phyloP scores from a whole-genome alignment of 2,113 vertebrate genomes.

The Anser cygnoides region DNA sequence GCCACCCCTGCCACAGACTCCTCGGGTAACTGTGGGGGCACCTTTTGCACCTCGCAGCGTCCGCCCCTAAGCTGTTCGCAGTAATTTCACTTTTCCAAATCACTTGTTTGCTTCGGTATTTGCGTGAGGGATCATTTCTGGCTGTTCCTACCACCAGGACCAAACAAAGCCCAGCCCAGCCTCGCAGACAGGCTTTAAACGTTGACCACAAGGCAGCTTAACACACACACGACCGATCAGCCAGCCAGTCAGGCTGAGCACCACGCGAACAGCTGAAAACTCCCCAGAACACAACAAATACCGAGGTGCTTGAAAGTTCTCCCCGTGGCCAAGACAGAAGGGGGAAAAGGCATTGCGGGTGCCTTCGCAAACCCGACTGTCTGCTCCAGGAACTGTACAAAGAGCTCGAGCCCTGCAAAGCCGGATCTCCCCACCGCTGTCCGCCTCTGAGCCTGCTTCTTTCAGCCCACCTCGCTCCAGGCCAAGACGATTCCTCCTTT shows the following conservation, averaged over 20 bases:
- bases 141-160: background rate
- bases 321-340: background rate
- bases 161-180: background rate
- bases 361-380: background rate
- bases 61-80: background rate
- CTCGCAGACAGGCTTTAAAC: background rate
- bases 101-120: background rate
- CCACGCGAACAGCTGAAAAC: background rate
- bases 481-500: background rate
- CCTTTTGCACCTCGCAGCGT: background rate
- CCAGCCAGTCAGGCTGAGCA: background rate
- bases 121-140: background rate
- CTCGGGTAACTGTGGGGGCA: background rate
- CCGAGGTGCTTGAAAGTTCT: background rate
- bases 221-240: background rate
- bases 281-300: background rate
- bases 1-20: background rate
- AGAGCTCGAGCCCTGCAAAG: background rate
- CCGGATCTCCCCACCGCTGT: rapidly evolving
- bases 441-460: background rate
- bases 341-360: background rate
- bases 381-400: background rate
- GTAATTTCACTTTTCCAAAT: background rate
- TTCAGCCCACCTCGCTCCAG: background rate
- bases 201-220: background rate